A percentile compares a stretch with the other conserved stretches of the same genome.
Evolutionary conservation across 2,888 invertebrate species (phyloP).

Genomic region (Callosobruchus maculatus): DNA sequence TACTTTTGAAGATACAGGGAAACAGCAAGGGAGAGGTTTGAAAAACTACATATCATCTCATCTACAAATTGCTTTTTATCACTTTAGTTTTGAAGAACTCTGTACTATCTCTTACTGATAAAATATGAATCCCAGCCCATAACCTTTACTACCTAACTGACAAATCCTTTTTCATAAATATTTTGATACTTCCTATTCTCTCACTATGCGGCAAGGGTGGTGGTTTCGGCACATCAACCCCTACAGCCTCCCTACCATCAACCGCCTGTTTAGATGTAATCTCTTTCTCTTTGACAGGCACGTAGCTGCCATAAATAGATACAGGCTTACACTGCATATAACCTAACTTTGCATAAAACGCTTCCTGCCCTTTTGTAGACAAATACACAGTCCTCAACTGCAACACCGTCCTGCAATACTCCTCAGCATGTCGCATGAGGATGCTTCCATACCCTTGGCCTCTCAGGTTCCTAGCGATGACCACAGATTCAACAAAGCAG

Average conservation of each 20-base stretch:
- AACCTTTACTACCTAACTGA: neutral
- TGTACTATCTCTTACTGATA: no score
- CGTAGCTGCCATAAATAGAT: slow-evolving; percentile 60
- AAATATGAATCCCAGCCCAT: no score
- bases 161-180: slow-evolving; percentile 28
- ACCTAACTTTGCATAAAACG: slow-evolving; percentile 72
- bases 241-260: neutral
- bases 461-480: slow-evolving; percentile 67
- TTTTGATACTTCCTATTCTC: slow-evolving; percentile 14
- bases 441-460: slow-evolving; percentile 74
- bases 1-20: no score
- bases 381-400: slow-evolving; percentile 59
- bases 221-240: slow-evolving; percentile 18
- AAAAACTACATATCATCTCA: no score
- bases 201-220: slow-evolving; percentile 24
- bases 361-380: slow-evolving; percentile 63
- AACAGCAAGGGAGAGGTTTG: no score
- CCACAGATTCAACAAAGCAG: slow-evolving; percentile 79
- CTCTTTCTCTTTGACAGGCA: slow-evolving; percentile 9
- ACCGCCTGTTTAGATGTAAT: slow-evolving; percentile 6
- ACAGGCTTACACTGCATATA: slow-evolving; percentile 67
- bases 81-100: no score
- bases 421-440: slow-evolving; percentile 71
- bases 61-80: no score
- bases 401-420: slow-evolving; percentile 63